Evolutionary conservation across 2,113 vertebrate genomes (phyloP), one percentile per base, ranked within the genome.

Genomic region (Nannobrachium achirus): DNA sequence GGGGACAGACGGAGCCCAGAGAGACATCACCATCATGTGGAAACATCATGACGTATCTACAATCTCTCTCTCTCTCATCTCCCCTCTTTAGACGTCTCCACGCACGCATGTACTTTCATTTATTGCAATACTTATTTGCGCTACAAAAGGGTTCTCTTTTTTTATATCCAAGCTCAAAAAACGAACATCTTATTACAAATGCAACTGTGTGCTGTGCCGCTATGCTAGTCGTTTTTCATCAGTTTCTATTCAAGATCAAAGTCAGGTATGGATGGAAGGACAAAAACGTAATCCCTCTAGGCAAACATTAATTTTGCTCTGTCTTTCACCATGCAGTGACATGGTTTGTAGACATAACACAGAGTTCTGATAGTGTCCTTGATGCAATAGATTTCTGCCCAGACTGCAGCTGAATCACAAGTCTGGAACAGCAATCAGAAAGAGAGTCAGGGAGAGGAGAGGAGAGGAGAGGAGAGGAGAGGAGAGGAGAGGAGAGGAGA

Each of bases 251-350:
- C 33, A 25, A 58, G 42, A 70, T 60, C 41, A 82, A 74, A 33
- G 52, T 67, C 57, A 75, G 56, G 52, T 66, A 69, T 51, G 45
- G 25, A n/a, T 53, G 19, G 66, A 16, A 58, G 69, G 9, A 7
- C 20, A 48, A 66, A 41, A 71, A 25, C 42, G 64, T 57, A 67
- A 78, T 83, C 83, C 68, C 60, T 70, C 59, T 11, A 38, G 71
- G 74, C 70, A 80, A 75, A 82, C 79, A 79, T 82, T 86, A 14
- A 84, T 85, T 78, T 76, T 10, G 6, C 71, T 69, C 63, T 63
- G 71, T 33, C 72, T 69, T 51, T 20, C 49, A 39, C 14, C 66
- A n/a, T n/a, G n/a, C n/a, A 66, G 70, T 60, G 79, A 64, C 71
- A 52, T 1, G 1, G 16, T 69, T 69, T 80, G 72, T 74, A 38